phyloP scores from a whole-genome alignment of 2,797 vertebrate genomes.

The Capromys pilorides region DNA sequence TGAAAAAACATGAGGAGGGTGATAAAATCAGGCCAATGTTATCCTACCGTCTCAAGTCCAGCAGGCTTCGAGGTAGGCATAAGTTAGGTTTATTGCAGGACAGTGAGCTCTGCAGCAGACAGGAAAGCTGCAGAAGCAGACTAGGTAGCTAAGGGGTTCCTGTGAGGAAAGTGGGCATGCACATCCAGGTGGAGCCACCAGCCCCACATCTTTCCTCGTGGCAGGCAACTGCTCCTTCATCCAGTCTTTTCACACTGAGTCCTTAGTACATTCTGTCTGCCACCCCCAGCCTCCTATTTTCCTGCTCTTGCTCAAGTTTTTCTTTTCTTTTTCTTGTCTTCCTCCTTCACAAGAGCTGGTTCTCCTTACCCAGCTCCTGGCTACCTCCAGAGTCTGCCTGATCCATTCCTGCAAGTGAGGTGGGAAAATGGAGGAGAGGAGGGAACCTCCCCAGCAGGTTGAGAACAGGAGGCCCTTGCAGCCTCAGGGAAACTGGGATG shows the following conservation, averaged over 20 bases:
- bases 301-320: not conserved
- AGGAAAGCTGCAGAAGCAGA: not conserved
- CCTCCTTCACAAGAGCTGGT: not conserved
- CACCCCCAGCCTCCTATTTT: not conserved
- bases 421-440: not conserved
- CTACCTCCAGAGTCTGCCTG: not conserved
- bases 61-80: not conserved
- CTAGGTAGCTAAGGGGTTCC: not conserved
- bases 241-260: not conserved
- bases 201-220: not conserved
- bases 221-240: not conserved
- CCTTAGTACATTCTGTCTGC: not conserved
- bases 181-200: not conserved
- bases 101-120: not conserved
- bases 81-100: not conserved
- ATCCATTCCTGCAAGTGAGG: not conserved
- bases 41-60: not conserved
- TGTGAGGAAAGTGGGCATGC: not conserved
- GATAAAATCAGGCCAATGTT: not conserved
- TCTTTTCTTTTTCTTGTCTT: not conserved
- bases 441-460: not conserved
- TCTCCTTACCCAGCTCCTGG: not conserved
- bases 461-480: not conserved
- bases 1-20: not conserved
- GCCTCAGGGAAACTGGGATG: not conserved